A percentile compares a stretch with the other conserved stretches of the same genome.
Evolutionary conservation across 2,888 invertebrate species (phyloP).

Genomic region (Thereva nobilitata): DNA sequence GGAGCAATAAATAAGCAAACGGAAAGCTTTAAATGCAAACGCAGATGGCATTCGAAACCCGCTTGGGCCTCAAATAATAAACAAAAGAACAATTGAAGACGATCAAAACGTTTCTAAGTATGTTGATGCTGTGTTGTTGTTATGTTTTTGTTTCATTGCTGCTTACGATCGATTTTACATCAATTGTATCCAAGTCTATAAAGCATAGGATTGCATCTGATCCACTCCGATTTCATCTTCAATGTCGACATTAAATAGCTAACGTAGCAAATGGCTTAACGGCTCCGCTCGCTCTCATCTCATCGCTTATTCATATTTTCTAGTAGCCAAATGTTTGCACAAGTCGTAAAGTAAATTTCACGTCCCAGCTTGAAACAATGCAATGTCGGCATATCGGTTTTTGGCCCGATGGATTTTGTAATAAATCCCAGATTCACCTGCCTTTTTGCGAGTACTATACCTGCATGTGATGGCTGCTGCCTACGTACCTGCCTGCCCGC

Average conservation of each 20-base stretch:
- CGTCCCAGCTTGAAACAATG: not conserved
- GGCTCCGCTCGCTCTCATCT: constrained; percentile 6
- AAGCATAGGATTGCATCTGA: constrained; percentile 33
- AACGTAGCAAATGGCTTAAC: constrained; percentile 7
- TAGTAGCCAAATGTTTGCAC: constrained; percentile 37
- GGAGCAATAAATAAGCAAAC: constrained; percentile 34
- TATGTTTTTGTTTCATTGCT: constrained; percentile 16
- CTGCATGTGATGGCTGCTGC: no score
- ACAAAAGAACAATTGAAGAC: constrained; percentile 42
- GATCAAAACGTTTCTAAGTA: constrained; percentile 31
- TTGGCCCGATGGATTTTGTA: constrained; percentile 27
- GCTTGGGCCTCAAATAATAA: constrained; percentile 32
- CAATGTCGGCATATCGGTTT: constrained; percentile 28
- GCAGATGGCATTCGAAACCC: constrained; percentile 35
- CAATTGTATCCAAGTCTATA: constrained; percentile 38
- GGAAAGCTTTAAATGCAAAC: constrained; percentile 24
- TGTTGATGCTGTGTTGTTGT: not conserved
- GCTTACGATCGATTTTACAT: constrained; percentile 38
- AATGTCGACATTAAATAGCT: constrained; percentile 36
- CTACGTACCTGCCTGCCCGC: no score
- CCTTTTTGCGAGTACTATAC: not conserved
- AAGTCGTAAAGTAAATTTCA: constrained; percentile 34
- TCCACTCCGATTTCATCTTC: constrained; percentile 35
- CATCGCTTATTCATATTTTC: constrained; percentile 35
- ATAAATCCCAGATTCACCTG: not conserved